Evolutionary conservation across 2,888 invertebrate species (phyloP).

Genomic region (Orthosia incerta): DNA sequence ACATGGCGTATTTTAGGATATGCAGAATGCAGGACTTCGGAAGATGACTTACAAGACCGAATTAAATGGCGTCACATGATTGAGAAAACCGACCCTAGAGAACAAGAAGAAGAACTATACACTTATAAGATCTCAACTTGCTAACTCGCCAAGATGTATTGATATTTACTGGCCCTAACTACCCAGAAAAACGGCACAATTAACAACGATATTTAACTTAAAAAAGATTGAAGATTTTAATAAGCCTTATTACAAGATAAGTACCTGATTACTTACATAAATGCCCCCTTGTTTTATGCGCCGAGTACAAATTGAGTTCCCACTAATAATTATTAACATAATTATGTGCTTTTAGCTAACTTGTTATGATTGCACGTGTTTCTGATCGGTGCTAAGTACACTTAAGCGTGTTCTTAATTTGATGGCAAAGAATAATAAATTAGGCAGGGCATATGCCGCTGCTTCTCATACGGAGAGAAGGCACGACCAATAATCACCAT

Average conservation of each 20-base stretch:
- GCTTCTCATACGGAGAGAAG: too few relatives aligned
- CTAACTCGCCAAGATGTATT: too few relatives aligned
- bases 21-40: too few relatives aligned
- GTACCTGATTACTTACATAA: slow-evolving; percentile 33
- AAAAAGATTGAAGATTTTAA: slow-evolving; percentile 23
- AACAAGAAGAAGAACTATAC: too few relatives aligned
- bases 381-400: slow-evolving; percentile 45
- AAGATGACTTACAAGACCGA: too few relatives aligned
- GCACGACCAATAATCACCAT: too few relatives aligned
- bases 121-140: too few relatives aligned
- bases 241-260: slow-evolving; percentile 39
- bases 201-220: neutral
- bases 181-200: slow-evolving; percentile 12
- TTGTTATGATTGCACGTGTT: slow-evolving; percentile 39
- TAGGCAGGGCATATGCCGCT: too few relatives aligned
- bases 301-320: slow-evolving; percentile 38
- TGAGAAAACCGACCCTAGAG: too few relatives aligned
- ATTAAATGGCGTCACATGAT: too few relatives aligned
- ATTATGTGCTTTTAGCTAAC: slow-evolving; percentile 52
- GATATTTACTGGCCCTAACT: neutral
- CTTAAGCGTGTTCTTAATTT: slow-evolving; percentile 6
- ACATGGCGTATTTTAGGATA: too few relatives aligned
- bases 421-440: neutral
- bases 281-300: slow-evolving; percentile 41
- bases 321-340: slow-evolving; percentile 56